Base-by-base conservation (phyloP, 1,140 invertebrate species). In the Drosophila ercepeae region DNA sequence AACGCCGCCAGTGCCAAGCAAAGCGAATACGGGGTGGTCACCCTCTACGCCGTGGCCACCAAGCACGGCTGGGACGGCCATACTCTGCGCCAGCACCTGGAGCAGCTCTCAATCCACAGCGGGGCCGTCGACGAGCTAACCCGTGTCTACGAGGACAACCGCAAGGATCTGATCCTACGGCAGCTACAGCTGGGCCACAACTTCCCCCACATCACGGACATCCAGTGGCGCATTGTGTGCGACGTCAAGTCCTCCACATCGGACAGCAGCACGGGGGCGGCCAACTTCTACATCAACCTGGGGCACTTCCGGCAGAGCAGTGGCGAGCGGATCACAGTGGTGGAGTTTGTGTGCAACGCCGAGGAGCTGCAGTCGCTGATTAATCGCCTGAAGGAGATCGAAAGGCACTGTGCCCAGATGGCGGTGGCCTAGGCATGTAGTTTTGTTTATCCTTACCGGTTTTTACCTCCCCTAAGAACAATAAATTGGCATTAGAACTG, bases 291-390 rank as follows among this genome's bases (percentile, higher is more conserved):
- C 45, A 83, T 91, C 4, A 91, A 86, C 73, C 49, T 91, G 18
- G 89, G 89, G 0, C 44, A 75, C 21, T 91, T 77, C 23, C 65
- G 71, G 6, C 73, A 77, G n/a, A 75, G 72, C 36, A 86, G 71
- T 18, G 89, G 90, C 0, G 89, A 91, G 18, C 71, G 89, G 1
- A 32, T 78, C 0, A 81, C 81, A 4, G 57, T 89, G 21, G 74
- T 90, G 2, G 89, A 91, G 58, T 91, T 91, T 5, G 42, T 88
- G 1, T 91, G 90, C 55, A 91, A 91, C 46, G 76, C 75, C 25
- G 91, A 91, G 41, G 91, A 91, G 53, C 54, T 91, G 48, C 91
- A 91, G 9, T 89, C 79, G 7, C 29, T 91, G 29, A 83, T 91
- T 14, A 86, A 90, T 34, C 84, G 82, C 0, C 59, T 91, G 0